Percentiles rank a stretch among this genome's conserved stretches.
Conservation (phyloP, 2,888 invertebrate species). For the Operophtera brumata region DNA sequence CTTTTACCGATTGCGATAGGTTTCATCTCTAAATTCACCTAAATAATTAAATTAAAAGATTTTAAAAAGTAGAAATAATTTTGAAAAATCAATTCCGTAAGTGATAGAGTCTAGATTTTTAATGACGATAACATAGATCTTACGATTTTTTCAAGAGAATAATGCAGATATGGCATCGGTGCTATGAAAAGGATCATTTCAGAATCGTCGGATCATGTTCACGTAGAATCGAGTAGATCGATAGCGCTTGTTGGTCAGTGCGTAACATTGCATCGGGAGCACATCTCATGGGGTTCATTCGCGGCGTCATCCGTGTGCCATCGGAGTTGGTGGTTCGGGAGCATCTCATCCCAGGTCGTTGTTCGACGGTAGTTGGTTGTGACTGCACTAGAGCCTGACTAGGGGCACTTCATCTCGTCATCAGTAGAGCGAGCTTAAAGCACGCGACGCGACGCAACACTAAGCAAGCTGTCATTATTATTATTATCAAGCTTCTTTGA, state of each 20-base stretch:
- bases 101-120: constrained; percentile 50
- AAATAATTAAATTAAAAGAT: constrained; percentile 37
- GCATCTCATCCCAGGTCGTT: constrained; percentile 28
- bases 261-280: constrained; percentile 50
- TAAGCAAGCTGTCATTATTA: constrained; percentile 60
- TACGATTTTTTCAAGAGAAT: constrained; percentile 54
- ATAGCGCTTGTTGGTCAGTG: constrained; percentile 62
- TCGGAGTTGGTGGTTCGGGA: constrained; percentile 45
- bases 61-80: constrained; percentile 42
- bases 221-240: constrained; percentile 57
- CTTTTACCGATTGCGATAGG: constrained; percentile 67
- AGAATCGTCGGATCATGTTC: constrained; percentile 58
- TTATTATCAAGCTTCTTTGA: constrained; percentile 20
- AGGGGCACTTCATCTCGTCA: constrained; percentile 35
- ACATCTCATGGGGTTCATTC: constrained; percentile 47
- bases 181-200: constrained; percentile 64
- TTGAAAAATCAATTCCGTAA: constrained; percentile 26
- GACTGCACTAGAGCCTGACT: constrained; percentile 41
- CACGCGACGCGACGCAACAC: constrained; percentile 56
- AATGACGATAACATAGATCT: constrained; percentile 64
- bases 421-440: constrained; percentile 58
- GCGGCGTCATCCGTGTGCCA: constrained; percentile 66
- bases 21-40: constrained; percentile 65
- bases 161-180: constrained; percentile 71
- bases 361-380: constrained; percentile 32